Conservation (phyloP, 2,113 vertebrate genomes). For the Notarius quadriscutis region DNA sequence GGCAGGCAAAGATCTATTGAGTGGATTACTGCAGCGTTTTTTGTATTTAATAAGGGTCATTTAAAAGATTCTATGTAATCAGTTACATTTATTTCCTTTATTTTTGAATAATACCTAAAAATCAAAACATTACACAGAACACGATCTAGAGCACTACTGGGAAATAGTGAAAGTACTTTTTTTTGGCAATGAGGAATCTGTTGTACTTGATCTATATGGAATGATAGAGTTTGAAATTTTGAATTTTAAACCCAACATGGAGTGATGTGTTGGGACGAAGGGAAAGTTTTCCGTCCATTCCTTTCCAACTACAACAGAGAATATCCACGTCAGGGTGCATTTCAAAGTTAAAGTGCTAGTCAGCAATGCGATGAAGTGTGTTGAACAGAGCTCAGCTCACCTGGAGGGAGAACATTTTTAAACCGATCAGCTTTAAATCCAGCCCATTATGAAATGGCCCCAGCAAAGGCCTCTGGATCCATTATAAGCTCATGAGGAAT, state of each 20-base stretch:
- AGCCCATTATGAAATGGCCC: constrained; percentile 2
- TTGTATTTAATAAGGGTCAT: constrained; percentile 37
- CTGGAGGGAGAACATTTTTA: constrained; percentile 6
- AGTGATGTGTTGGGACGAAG: neutral
- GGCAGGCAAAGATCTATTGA: constrained; percentile 65
- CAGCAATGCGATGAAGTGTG: constrained; percentile 21
- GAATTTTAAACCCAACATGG: neutral
- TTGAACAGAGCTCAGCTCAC: constrained; percentile 9
- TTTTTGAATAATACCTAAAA: constrained; percentile 31
- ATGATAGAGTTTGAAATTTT: neutral
- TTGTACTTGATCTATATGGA: neutral
- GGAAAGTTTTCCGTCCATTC: neutral
- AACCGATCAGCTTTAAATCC: constrained; percentile 18
- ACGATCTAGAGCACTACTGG: neutral
- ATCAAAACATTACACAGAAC: neutral
- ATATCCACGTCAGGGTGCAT: constrained; percentile 4
- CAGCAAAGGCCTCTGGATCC: constrained; percentile 5
- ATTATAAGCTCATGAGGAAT: constrained; percentile 24
- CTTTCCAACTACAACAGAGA: neutral
- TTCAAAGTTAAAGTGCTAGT: neutral
- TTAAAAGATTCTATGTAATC: constrained; percentile 56
- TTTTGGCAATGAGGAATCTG: neutral
- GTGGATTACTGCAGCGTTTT: constrained; percentile 59
- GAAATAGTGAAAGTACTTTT: constrained; percentile 32
- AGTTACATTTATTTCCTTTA: neutral